Conservation (phyloP, 2,113 vertebrate species). For the Podilymbus podiceps region DNA sequence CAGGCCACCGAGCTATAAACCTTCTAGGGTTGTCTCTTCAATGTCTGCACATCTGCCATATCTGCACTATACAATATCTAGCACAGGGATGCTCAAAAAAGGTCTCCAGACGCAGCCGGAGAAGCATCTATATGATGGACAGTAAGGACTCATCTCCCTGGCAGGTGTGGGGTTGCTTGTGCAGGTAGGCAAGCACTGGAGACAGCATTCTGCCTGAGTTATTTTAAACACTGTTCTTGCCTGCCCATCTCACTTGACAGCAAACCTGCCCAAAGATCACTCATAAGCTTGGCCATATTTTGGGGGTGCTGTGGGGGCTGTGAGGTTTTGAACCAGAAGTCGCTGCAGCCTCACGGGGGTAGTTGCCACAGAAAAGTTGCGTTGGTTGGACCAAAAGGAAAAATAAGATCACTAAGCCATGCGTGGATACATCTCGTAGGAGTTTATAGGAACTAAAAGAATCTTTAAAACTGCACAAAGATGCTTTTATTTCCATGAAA, state of each 20-base stretch:
- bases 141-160: not conserved
- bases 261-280: not conserved
- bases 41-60: not conserved
- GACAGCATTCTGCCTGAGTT: not conserved
- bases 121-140: not conserved
- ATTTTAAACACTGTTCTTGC: not conserved
- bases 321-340: not conserved
- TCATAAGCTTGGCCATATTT: not conserved
- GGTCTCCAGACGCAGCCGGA: not conserved
- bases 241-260: rapidly evolving
- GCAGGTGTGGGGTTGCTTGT: not conserved
- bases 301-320: not conserved
- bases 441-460: not conserved
- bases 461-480: not conserved
- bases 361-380: not conserved
- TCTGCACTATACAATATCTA: not conserved
- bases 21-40: not conserved
- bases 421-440: not conserved
- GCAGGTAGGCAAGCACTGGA: not conserved
- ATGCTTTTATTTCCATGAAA: not conserved
- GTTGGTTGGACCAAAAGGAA: not conserved
- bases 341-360: not conserved
- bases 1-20: not conserved
- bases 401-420: not conserved
- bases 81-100: not conserved